A percentile compares a stretch with the other conserved stretches of the same genome.
These are phyloP conservation scores for Eurystomus glaucurus DNA, from an alignment of 2,797 vertebrate species.

Conservation along the genomic window DNA sequence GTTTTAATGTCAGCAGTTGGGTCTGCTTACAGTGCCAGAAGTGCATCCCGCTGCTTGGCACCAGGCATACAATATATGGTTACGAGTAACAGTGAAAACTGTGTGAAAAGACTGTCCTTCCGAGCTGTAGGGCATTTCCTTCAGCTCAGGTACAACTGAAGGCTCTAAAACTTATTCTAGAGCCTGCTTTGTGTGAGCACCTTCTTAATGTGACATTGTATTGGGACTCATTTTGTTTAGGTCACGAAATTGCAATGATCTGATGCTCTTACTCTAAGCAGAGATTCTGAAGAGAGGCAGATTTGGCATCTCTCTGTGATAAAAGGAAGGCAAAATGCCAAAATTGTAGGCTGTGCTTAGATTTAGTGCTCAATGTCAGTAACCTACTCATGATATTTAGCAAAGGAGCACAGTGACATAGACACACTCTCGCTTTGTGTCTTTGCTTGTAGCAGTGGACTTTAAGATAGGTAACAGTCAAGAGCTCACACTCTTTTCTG, in stretches of 20 bases:
- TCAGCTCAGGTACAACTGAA: neutral
- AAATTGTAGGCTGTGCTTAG: neutral
- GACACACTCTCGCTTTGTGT: neutral
- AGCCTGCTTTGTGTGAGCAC: neutral
- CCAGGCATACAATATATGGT: neutral
- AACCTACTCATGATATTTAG: neutral
- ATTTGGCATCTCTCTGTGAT: neutral
- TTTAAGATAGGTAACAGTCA: neutral
- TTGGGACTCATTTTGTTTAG: neutral
- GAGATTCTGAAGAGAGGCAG: neutral
- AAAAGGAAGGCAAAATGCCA: neutral
- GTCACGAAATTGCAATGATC: neutral
- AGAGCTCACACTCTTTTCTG: neutral
- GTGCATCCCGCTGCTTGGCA: neutral
- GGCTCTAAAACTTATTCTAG: neutral
- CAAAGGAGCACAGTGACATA: neutral
- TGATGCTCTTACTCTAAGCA: neutral
- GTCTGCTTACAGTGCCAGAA: neutral
- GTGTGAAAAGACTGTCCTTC: neutral
- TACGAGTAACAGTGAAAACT: neutral
- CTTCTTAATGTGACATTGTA: neutral
- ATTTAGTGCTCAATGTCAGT: neutral
- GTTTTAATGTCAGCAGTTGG: neutral
- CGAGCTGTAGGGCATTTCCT: neutral
- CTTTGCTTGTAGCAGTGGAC: neutral